Evolutionary conservation across 2,888 invertebrate genomes (phyloP), one percentile per base, ranked within the genome.

Genomic region (Hemaris fuciformis): DNA sequence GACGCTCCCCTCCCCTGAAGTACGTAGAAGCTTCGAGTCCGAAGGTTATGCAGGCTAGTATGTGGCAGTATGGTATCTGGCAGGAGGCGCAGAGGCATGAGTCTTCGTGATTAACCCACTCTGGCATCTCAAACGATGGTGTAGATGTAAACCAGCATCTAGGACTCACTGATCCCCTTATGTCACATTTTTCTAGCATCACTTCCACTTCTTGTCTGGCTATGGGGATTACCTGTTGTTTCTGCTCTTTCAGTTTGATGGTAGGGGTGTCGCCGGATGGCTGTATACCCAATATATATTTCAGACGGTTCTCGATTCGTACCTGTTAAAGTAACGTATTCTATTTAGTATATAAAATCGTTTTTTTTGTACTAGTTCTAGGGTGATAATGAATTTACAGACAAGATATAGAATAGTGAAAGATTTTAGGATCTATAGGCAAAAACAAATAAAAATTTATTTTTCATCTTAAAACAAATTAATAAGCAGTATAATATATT

Each of bases 241-340:
- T 66, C 69, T 0, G 60, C 59, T 41, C 71, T 64, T 0, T 46
- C 27, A 6, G 48, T 60, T 48, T 64, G 66, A 0, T 64, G 45
- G 3, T 59, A 67, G 53, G 79, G 0, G 65, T 66, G 22, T 79
- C 78, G 62, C 73, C 79, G 0, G 78, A 68, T 0, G 79, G 66
- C 10, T 81, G 81, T 0, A 88, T 64, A 0, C 89, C 89, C 1
- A 89, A 64, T 3, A 85, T 81, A 68, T 83, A 76, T 63, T 90
- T 89, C 0, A 91, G 72, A 0, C 81, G 81, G 57, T 84, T 83
- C 68, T 89, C 87, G 59, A 90, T 87, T 64, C 79, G 85, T 0
- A 79, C 72, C 91, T 91, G 61, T 20, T n/a, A n/a, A 60, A 67
- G 61, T 61, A 31, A 58, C 15, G n/a, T 53, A 3, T 1, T 6